These are phyloP conservation scores for Callopanchax toddi DNA, from an alignment of 2,113 vertebrate genomes.

Conservation along the genomic window DNA sequence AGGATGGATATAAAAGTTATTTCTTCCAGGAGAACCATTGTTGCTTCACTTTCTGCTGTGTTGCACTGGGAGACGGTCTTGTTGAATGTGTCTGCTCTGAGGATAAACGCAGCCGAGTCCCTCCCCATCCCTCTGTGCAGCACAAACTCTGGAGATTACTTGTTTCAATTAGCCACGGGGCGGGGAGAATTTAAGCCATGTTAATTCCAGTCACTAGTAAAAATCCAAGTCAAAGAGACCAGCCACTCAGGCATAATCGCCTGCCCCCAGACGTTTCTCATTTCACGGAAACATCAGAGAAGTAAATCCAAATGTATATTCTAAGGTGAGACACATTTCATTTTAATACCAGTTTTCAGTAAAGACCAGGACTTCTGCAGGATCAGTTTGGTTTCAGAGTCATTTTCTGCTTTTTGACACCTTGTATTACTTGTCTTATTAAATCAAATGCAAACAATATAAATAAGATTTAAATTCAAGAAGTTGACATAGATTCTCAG, in stretches of 20 bases:
- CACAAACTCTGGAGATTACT: slow-evolving; percentile 69
- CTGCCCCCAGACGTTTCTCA: slow-evolving; percentile 66
- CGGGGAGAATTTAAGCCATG: slow-evolving; percentile 70
- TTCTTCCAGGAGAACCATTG: slow-evolving; percentile 43
- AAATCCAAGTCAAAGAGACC: slow-evolving; percentile 61
- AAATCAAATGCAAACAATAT: background rate
- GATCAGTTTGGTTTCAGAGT: slow-evolving; percentile 2
- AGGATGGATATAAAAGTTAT: slow-evolving; percentile 43
- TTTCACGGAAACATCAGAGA: slow-evolving; percentile 65
- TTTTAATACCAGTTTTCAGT: slow-evolving; percentile 34
- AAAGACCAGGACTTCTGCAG: slow-evolving; percentile 22
- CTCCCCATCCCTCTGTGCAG: slow-evolving; percentile 36
- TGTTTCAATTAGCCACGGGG: slow-evolving; percentile 77
- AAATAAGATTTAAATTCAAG: slow-evolving; percentile 7
- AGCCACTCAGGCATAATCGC: slow-evolving; percentile 65
- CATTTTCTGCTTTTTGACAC: background rate
- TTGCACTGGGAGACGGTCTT: slow-evolving; percentile 8
- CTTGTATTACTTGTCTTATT: background rate
- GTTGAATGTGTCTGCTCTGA: slow-evolving; percentile 43
- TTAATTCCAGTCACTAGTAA: slow-evolving; percentile 72
- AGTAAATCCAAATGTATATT: slow-evolving; percentile 60
- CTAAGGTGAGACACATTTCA: slow-evolving; percentile 38
- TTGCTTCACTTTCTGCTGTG: slow-evolving; percentile 31
- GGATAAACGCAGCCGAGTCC: slow-evolving; percentile 51
- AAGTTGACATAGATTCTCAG: too few relatives aligned